Evolutionary conservation across 2,888 invertebrate genomes (phyloP).

Genomic region (Parnassius glacialis): DNA sequence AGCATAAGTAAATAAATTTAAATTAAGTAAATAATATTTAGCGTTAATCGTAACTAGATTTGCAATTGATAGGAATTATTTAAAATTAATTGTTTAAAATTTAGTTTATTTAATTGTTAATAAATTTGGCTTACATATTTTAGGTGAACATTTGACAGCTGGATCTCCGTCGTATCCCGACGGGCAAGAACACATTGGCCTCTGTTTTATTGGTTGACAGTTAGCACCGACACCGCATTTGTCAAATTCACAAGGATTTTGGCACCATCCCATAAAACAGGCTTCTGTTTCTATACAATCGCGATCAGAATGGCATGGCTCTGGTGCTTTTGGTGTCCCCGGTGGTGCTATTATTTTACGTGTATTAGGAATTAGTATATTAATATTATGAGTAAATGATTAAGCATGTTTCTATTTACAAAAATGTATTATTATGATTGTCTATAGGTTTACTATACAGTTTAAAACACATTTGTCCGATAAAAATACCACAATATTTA

Average conservation of each 20-base stretch:
- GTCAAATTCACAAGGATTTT: slow-evolving; percentile 91
- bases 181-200: slow-evolving; percentile 90
- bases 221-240: slow-evolving; percentile 88
- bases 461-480: slow-evolving; percentile 68
- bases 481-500: slow-evolving; percentile 51
- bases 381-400: slow-evolving; percentile 39
- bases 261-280: slow-evolving; percentile 90
- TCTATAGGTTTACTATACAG: slow-evolving; percentile 30
- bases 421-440: slow-evolving; percentile 28
- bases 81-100: background rate
- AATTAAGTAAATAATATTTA: background rate
- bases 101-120: slow-evolving; percentile 36
- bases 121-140: slow-evolving; percentile 85
- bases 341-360: slow-evolving; percentile 83
- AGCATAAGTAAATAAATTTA: too few relatives aligned
- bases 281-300: slow-evolving; percentile 92
- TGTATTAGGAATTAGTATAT: slow-evolving; percentile 61
- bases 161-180: slow-evolving; percentile 91
- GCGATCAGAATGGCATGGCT: slow-evolving; percentile 90
- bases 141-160: slow-evolving; percentile 88
- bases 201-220: slow-evolving; percentile 90
- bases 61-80: background rate
- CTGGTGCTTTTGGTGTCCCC: slow-evolving; percentile 85
- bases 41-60: slow-evolving; percentile 1
- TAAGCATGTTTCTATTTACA: slow-evolving; percentile 31